Percentiles rank a stretch among this genome's conserved stretches.
phyloP scores from a whole-genome alignment of 2,113 vertebrate genomes.

The Phycodurus eques region DNA sequence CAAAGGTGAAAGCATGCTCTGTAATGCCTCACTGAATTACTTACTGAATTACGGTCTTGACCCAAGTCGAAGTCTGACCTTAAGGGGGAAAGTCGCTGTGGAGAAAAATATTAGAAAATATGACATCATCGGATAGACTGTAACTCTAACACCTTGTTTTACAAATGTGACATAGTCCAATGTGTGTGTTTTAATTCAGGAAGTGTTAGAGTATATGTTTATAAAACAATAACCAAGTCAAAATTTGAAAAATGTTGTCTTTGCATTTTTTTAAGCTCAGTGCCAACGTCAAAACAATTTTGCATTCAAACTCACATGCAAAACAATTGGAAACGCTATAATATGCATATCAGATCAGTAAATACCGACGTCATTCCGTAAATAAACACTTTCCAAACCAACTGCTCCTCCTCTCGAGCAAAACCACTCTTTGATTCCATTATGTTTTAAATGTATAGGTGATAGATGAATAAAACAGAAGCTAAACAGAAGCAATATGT shows the following conservation, averaged over 20 bases:
- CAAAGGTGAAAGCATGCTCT: conserved; percentile 16
- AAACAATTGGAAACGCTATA: neutral
- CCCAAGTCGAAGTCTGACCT: conserved; percentile 16
- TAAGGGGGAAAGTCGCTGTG: conserved; percentile 14
- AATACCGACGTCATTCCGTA: neutral
- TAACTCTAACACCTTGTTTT: conserved; percentile 28
- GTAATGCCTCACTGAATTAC: conserved; percentile 16
- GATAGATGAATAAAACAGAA: too few species aligned
- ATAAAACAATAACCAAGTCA: neutral
- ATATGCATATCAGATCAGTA: too few species aligned
- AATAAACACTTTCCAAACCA: too few species aligned
- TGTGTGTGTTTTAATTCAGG: neutral
- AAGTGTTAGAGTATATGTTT: neutral
- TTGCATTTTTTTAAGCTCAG: neutral
- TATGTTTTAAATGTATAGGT: too few species aligned
- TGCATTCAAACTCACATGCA: neutral
- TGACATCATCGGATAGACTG: conserved; percentile 30
- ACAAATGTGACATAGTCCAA: conserved; percentile 12
- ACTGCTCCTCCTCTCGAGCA: neutral
- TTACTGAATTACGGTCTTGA: conserved; percentile 1
- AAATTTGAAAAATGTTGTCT: neutral
- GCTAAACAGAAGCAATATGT: too few species aligned
- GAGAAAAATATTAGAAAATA: conserved; percentile 29
- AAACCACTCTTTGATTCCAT: neutral
- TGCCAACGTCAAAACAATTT: neutral